phyloP scores from a whole-genome alignment of 2,888 invertebrate genomes.

The Pycnomerus fuliginosus region DNA sequence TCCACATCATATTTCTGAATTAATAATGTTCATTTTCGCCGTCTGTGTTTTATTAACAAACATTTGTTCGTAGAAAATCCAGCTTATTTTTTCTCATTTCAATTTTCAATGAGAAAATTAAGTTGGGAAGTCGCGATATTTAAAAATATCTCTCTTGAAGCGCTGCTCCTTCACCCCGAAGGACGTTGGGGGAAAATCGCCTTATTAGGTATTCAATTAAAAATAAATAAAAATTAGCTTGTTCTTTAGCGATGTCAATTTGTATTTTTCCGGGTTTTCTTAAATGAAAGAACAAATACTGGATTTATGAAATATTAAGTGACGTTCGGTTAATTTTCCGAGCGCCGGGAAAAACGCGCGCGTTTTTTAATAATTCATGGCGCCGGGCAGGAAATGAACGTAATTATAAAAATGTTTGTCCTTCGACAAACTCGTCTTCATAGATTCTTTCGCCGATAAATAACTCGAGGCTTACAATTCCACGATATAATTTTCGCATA shows the following conservation, averaged over 20 bases:
- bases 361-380: slow-evolving; percentile 36
- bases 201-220: slow-evolving; percentile 33
- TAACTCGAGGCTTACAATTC: slow-evolving; percentile 12
- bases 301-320: slow-evolving; percentile 46
- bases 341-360: slow-evolving; percentile 31
- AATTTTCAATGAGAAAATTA: slow-evolving; percentile 30
- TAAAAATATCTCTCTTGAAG: slow-evolving; percentile 21
- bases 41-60: slow-evolving; percentile 26
- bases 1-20: slow-evolving; percentile 25
- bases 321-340: slow-evolving; percentile 45
- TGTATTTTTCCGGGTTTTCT: slow-evolving; percentile 34
- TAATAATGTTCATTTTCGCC: slow-evolving; percentile 26
- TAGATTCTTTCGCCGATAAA: too few species aligned
- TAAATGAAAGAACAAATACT: slow-evolving; percentile 44
- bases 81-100: slow-evolving; percentile 28
- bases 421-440: too few species aligned
- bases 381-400: slow-evolving; percentile 23
- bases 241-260: slow-evolving; percentile 37
- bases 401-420: slow-evolving; percentile 27
- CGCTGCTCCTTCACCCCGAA: not conserved
- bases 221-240: slow-evolving; percentile 39
- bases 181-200: slow-evolving; percentile 23
- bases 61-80: slow-evolving; percentile 25
- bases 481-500: slow-evolving; percentile 37
- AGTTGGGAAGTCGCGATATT: slow-evolving; percentile 25